Conservation (phyloP, 1,140 invertebrate species). For the Whitmania pigra region DNA sequence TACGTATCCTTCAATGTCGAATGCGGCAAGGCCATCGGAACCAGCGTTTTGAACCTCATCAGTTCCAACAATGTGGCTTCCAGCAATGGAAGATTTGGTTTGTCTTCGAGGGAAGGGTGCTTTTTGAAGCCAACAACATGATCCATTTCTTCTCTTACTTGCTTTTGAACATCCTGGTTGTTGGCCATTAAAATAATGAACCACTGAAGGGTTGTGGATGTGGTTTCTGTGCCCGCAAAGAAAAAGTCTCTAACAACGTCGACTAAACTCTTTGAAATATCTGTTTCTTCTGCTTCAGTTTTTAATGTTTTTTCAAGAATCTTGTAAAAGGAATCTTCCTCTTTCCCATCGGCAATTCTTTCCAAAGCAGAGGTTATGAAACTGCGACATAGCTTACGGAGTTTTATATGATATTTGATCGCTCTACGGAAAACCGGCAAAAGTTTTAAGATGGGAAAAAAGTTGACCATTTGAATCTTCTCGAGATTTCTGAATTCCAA, state of each 20-base stretch:
- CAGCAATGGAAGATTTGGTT: conserved; percentile 30
- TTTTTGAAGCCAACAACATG: conserved; percentile 30
- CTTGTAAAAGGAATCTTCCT: neutral
- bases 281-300: too few species aligned
- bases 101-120: conserved; percentile 28
- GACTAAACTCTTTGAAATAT: neutral
- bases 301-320: too few species aligned
- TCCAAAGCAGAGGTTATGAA: neutral
- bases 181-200: conserved; percentile 32
- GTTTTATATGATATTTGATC: neutral
- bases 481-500: neutral
- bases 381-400: too few species aligned
- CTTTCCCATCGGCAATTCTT: neutral
- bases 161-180: conserved; percentile 38
- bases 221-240: conserved; percentile 38
- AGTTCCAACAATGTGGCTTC: conserved; percentile 33
- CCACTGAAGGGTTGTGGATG: conserved; percentile 37
- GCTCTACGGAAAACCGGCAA: neutral
- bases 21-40: conserved; percentile 38
- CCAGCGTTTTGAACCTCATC: conserved; percentile 30
- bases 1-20: conserved; percentile 28
- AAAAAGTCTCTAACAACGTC: conserved; percentile 28
- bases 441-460: conserved; percentile 1
- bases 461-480: neutral
- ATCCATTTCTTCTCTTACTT: conserved; percentile 36